Base-by-base conservation (phyloP, 2,113 vertebrate species). In the Pavo muticus region DNA sequence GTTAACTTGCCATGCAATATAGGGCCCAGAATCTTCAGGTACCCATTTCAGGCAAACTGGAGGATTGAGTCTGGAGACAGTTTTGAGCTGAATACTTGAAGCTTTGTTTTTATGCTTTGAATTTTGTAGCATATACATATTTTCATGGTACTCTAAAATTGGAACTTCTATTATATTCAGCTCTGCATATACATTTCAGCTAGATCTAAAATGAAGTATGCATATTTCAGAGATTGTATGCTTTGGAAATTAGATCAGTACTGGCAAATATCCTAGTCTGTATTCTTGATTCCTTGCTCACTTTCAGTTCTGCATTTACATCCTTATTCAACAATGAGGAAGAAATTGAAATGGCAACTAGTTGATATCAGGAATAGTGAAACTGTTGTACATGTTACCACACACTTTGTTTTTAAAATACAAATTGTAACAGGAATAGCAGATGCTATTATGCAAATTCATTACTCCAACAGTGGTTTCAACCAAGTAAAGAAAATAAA, bases 341-440 rank as follows among this genome's bases (percentile, higher is more conserved):
- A 91, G 59, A 76, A 78, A 47, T 14, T 32, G n/a, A 82, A 94
- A 74, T 68, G 27, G 19, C 18, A 77, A 4, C 23, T 71, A 11
- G 65, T 91, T 82, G 29, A 86, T 29, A 50, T 39, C 18, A 84
- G 45, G 25, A 71, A 24, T 32, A 47, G 32, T 72, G 61, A 73
- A 84, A 80, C 23, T 42, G 35, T 71, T 93, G 37, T 69, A 39
- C 20, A 29, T 59, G 42, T 61, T 90, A 82, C 48, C 30, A 69
- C 80, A 25, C 11, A 50, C 15, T 37, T 90, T 76, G 24, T 63
- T 88, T 91, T 92, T 74, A 32, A 91, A 96, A 88, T 68, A 67
- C 4, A 59, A 72, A 56, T 71, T 67, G 3, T 91, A 86, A 92
- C 45, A 56, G 14, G 35, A 96, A 35, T 56, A 73, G 63, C 74